Base-by-base conservation (phyloP, 2,888 invertebrate genomes). In the Oscheius sp. region DNA sequence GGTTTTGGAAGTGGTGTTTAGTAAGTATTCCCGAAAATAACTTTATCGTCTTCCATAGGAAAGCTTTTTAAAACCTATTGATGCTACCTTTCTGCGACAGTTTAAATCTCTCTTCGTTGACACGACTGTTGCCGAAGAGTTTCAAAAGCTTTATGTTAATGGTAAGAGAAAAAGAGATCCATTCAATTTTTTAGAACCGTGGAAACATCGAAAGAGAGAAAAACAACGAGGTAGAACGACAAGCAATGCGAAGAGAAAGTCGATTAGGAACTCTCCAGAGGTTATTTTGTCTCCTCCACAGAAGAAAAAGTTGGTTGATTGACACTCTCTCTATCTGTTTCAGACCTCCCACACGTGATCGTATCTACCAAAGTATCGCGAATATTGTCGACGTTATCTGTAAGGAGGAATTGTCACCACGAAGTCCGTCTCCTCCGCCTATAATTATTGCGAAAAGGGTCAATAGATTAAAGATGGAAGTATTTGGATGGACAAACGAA, bases 1-100 rank as follows among this genome's bases (percentile, higher is more conserved):
- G 73, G 20, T 77, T 77, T 41, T 77, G 77, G 77, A 70, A 68
- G 6, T 75, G 75, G 75, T 69, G 68, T 26, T 70, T 69, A 24
- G 65, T 45, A 17, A 30, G 57, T 61, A 8, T 3, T 14, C 4
- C 12, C 12, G 2, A 5, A n/a, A 45, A 30, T 3, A 28, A 38
- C 28, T 5, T 41, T 30, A 17, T 41, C 26, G n/a, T n/a, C 20
- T 47, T 26, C 57, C 44, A 26, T 28, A 63, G 68, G 36, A 63
- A n/a, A 61, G 59, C 22, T 74, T 70, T 49, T 56, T 76, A 57
- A 67, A 57, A 1, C 63, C 68, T 28, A 30, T 76, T 1, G 74
- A 74, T 38, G 26, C 61, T 8, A 64, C 69, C 8, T 71, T 66
- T 49, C 50, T 76, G 44, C 61, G 68, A 12, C 51, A 38, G 8